Evolutionary conservation across 2,797 vertebrate species (phyloP).

Genomic region (Acomys russatus): DNA sequence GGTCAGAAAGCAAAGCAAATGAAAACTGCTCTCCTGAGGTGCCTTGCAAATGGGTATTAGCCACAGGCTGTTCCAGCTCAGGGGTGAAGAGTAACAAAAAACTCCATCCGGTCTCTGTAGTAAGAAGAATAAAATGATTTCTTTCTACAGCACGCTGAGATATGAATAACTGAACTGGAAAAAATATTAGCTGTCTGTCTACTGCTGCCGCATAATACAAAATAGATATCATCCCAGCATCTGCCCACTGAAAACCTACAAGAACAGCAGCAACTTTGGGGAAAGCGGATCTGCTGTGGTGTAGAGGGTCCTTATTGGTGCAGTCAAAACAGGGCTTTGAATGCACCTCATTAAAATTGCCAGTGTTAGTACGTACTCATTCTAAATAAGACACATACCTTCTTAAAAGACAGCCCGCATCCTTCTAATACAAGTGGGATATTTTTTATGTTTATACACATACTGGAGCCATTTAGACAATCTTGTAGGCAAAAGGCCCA

Average conservation of each 20-base stretch:
- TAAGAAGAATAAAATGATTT: conserved; percentile 66
- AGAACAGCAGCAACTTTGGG: not conserved
- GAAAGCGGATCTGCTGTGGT: not conserved
- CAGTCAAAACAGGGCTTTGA: not conserved
- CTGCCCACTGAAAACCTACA: conserved; percentile 61
- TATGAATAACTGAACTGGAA: conserved; percentile 79
- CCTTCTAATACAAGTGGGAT: conserved; percentile 26
- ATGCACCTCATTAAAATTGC: conserved; percentile 48
- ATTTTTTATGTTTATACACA: conserved; percentile 5
- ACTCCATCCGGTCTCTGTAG: conserved; percentile 62
- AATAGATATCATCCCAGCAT: conserved; percentile 61
- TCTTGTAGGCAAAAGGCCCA: not conserved
- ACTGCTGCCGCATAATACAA: conserved; percentile 60
- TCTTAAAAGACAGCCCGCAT: not conserved
- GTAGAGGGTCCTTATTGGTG: not conserved
- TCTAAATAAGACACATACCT: conserved; percentile 35
- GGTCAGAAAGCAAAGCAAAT: conserved; percentile 65
- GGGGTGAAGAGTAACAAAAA: conserved; percentile 14
- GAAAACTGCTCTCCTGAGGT: not conserved
- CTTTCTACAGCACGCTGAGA: conserved; percentile 60
- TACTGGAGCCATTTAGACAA: conserved; percentile 40
- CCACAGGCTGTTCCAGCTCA: conserved; percentile 64
- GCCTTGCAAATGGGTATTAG: conserved; percentile 69
- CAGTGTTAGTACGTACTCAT: conserved; percentile 22
- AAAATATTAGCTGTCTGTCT: conserved; percentile 75